Evolutionary conservation across 2,113 vertebrate species (phyloP).

Genomic region (Poicephalus meyeri): DNA sequence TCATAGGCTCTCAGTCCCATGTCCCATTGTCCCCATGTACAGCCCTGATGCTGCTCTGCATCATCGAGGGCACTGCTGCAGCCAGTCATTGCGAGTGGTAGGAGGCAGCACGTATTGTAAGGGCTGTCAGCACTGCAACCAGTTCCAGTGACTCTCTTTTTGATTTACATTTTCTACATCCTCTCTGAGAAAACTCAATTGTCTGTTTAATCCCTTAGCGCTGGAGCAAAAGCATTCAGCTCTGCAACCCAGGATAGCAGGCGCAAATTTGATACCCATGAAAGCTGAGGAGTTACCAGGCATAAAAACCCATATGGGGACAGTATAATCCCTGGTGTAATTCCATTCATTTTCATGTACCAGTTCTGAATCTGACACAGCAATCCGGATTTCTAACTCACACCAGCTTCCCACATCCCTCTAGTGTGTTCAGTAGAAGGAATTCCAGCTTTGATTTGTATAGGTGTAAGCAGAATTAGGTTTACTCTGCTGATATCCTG

Average conservation of each 20-base stretch:
- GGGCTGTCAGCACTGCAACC: conserved; percentile 46
- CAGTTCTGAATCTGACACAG: background rate
- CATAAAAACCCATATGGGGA: conserved; percentile 48
- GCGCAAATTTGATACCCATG: conserved; percentile 57
- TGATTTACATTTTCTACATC: conserved; percentile 58
- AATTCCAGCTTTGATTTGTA: background rate
- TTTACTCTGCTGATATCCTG: background rate
- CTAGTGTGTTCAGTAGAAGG: background rate
- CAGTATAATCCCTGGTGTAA: conserved; percentile 48
- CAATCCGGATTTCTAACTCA: background rate
- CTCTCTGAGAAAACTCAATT: conserved; percentile 63
- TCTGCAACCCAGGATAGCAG: conserved; percentile 25
- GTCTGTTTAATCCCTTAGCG: conserved; percentile 53
- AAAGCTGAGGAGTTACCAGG: conserved; percentile 40
- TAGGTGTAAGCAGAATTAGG: background rate
- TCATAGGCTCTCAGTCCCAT: background rate
- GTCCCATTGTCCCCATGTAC: fast-evolving
- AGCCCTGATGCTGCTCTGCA: fast-evolving
- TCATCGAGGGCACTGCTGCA: background rate
- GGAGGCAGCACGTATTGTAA: background rate
- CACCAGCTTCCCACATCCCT: background rate
- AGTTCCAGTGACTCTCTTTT: conserved; percentile 17
- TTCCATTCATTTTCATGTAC: conserved; percentile 25
- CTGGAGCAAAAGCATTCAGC: conserved; percentile 47
- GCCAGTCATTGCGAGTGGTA: fast-evolving